Evolutionary conservation across 1,140 invertebrate genomes (phyloP), one percentile per base, ranked within the genome.

Genomic region (Phymastichus coffea): DNA sequence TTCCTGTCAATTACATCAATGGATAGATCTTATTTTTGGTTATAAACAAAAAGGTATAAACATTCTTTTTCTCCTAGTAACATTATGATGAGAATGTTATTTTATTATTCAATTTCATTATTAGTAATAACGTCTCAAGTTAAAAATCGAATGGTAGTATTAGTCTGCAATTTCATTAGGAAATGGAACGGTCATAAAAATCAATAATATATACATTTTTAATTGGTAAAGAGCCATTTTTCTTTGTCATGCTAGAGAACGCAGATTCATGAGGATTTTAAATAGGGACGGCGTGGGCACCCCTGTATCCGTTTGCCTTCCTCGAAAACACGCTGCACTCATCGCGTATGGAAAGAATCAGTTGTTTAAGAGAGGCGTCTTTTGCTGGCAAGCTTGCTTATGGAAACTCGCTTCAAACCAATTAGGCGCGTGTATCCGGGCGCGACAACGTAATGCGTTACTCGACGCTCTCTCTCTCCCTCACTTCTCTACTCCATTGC

Each of bases 21-120:
- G 98, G 98, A 99, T 99, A 66, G 98, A 99, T 82, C 83, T 99
- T 46, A 98, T 99, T 70, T 99, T 99, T 79, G 98, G 98, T 48
- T 99, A 99, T 77, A 99, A 99, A 79, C 98, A 99, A 78, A 87
- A 93, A 86, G 96, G 92, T 91, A 78, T 68, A n/a, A n/a, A n/a
- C n/a, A n/a, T n/a, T n/a, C n/a, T n/a, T n/a, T n/a, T n/a, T n/a
- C n/a, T n/a, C n/a, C n/a, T n/a, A n/a, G n/a, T n/a, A n/a, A n/a
- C n/a, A n/a, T n/a, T n/a, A n/a, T n/a, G n/a, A n/a, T n/a, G n/a
- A n/a, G n/a, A n/a, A n/a, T n/a, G n/a, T n/a, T n/a, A n/a, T n/a
- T n/a, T n/a, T n/a, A n/a, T n/a, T n/a, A n/a, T n/a, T n/a, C n/a
- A n/a, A n/a, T n/a, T n/a, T n/a, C n/a, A n/a, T n/a, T n/a, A n/a